These are phyloP conservation scores for Ditylenchus dipsaci DNA, from an alignment of 1,140 invertebrate genomes.

Conservation along the genomic window DNA sequence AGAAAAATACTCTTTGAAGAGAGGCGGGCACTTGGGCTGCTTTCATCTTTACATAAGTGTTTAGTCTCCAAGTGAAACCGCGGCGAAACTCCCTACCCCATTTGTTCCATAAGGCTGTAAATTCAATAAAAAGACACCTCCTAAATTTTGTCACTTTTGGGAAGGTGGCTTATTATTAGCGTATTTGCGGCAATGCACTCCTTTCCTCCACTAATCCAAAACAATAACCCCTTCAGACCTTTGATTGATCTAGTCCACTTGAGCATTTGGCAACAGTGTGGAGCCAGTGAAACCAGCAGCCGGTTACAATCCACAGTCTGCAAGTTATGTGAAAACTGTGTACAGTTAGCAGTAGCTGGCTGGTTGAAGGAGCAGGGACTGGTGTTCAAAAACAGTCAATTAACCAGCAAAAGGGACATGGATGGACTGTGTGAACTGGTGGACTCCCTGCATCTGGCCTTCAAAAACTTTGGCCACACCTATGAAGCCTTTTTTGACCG, in stretches of 20 bases:
- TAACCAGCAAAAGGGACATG: neutral
- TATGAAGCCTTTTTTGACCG: constrained; percentile 29
- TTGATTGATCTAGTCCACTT: constrained; percentile 27
- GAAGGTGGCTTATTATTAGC: too few relatives aligned
- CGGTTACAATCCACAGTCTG: constrained; percentile 4
- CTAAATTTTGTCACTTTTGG: too few relatives aligned
- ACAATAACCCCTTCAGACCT: too few relatives aligned
- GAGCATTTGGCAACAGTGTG: constrained; percentile 21
- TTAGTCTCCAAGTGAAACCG: too few relatives aligned
- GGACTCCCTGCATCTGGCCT: constrained; percentile 20
- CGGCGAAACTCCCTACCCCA: too few relatives aligned
- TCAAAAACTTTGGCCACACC: neutral
- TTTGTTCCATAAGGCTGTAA: too few relatives aligned
- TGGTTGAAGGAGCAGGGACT: constrained; percentile 22
- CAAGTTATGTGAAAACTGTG: constrained; percentile 7
- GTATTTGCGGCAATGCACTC: too few relatives aligned
- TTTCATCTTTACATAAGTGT: too few relatives aligned
- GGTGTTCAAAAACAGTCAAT: neutral
- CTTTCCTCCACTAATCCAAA: too few relatives aligned
- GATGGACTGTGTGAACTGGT: constrained; percentile 21
- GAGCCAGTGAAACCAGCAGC: neutral
- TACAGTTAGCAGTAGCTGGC: constrained; percentile 16
- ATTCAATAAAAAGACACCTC: too few relatives aligned
- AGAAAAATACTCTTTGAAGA: too few relatives aligned
- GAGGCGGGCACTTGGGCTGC: too few relatives aligned